Evolutionary conservation across 2,888 invertebrate species (phyloP), one percentile per base, ranked within the genome.

Genomic region (Amphipyra tragopoginis): DNA sequence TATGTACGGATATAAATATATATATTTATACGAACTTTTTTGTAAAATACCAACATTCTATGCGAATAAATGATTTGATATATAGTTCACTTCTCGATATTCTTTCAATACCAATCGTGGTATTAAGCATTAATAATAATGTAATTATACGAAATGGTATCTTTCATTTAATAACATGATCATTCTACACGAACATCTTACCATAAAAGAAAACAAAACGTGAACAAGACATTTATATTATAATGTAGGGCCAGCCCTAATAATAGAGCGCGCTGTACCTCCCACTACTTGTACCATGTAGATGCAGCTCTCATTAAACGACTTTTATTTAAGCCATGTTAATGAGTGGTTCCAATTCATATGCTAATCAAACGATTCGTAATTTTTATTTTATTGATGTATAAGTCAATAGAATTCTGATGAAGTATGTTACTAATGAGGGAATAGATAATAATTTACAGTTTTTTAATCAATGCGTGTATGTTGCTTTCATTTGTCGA

Each of bases 281-380:
- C 68, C 69, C 68, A 68, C 67, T 11, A 59, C 11, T 13, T 59
- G 74, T 48, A 5, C 42, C 33, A 13, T 8, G 33, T n/a, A 5
- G 15, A n/a, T 3, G 38, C 43, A 26, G 33, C 44, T 14, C 53
- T 54, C 76, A 57, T 75, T 66, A 72, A 55, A 68, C 64, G 21
- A 66, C 42, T 58, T 49, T 61, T 70, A 60, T 65, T 59, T 58
- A 62, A 69, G 56, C 63, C 44, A 64, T 60, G 64, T 50, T 62
- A 73, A 76, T 76, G 56, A 64, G 58, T 55, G 43, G 29, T 56
- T 65, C 59, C 36, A 43, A 77, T 68, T 65, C 60, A 71, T 74
- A 79, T 79, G 81, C 77, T 63, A 79, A 79, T 81, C 47, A 53
- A 62, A 54, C 65, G 43, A 36, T 76, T 60, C 50, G 52, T 72